Conservation (phyloP, 2,113 vertebrate species). For the Ceyx melanurus region DNA sequence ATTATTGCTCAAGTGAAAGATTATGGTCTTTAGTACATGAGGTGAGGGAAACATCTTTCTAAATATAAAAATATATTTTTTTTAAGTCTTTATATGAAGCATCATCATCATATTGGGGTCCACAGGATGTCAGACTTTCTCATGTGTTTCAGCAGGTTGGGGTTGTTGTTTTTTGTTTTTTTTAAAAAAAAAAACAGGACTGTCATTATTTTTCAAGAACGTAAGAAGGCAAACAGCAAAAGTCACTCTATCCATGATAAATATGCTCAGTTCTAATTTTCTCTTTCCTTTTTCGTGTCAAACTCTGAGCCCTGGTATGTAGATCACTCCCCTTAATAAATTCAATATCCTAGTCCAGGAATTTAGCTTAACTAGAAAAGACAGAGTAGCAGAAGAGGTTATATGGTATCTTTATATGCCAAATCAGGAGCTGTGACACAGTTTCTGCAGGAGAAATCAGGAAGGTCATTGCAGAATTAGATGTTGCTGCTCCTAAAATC, state of each 20-base stretch:
- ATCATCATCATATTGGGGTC: background rate
- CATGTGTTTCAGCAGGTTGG: background rate
- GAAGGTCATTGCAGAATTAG: background rate
- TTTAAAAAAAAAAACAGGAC: background rate
- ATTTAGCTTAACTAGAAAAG: background rate
- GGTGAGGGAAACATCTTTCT: background rate
- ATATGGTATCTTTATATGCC: too few relatives aligned
- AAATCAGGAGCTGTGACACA: background rate
- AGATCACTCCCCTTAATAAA: background rate
- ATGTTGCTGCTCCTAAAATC: rapidly evolving
- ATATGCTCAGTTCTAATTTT: background rate
- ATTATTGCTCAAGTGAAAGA: background rate
- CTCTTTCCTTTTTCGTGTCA: background rate
- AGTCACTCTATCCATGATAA: background rate
- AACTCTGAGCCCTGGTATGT: background rate
- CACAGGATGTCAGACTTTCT: background rate
- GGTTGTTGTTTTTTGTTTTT: background rate
- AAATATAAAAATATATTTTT: background rate
- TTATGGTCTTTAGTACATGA: rapidly evolving
- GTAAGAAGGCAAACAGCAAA: background rate
- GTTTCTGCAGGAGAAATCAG: rapidly evolving
- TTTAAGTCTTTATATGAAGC: background rate
- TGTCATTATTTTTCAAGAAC: background rate
- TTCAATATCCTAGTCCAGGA: background rate
- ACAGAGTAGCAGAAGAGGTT: background rate